Evolutionary conservation across 1,140 invertebrate genomes (phyloP).

Genomic region (Neodiprion virginianus): DNA sequence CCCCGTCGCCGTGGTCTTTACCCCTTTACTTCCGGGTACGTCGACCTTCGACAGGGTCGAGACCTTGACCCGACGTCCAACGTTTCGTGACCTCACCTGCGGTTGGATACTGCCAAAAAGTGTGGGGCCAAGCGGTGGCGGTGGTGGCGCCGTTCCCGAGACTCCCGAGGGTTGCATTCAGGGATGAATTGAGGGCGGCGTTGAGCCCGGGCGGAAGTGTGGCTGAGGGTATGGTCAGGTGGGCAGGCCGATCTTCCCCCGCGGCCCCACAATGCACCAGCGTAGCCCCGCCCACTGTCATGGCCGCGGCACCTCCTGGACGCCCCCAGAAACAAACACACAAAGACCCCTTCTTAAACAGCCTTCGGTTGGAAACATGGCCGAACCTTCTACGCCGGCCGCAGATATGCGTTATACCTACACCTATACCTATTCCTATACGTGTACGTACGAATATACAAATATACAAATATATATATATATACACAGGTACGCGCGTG

Average conservation of each 20-base stretch:
- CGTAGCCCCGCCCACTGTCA: conserved; percentile 61
- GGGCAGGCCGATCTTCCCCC: conserved; percentile 60
- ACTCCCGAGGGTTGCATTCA: conserved; percentile 62
- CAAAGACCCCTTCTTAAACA: conserved; percentile 3
- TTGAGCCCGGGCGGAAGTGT: conserved; percentile 60
- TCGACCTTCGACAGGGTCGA: too few species aligned
- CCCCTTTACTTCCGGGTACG: too few species aligned
- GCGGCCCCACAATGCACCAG: conserved; percentile 52
- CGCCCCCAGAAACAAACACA: conserved; percentile 51
- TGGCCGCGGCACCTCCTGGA: conserved; percentile 64
- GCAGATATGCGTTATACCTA: conserved; percentile 27
- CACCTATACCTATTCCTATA: conserved; percentile 17
- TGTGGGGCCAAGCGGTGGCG: conserved; percentile 62
- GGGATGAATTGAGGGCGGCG: conserved; percentile 55
- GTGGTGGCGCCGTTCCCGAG: conserved; percentile 56
- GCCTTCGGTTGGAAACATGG: conserved; percentile 24
- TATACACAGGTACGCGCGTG: too few species aligned
- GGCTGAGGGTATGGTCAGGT: conserved; percentile 59
- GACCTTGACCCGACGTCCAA: not conserved
- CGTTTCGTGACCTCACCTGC: conserved; percentile 61
- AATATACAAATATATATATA: too few species aligned
- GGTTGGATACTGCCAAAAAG: conserved; percentile 76
- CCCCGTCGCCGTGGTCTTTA: too few species aligned
- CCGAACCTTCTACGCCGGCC: conserved; percentile 26
- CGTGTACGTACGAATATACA: not conserved